Conservation (phyloP, 2,797 vertebrate species). For the Gallirallus australis region DNA sequence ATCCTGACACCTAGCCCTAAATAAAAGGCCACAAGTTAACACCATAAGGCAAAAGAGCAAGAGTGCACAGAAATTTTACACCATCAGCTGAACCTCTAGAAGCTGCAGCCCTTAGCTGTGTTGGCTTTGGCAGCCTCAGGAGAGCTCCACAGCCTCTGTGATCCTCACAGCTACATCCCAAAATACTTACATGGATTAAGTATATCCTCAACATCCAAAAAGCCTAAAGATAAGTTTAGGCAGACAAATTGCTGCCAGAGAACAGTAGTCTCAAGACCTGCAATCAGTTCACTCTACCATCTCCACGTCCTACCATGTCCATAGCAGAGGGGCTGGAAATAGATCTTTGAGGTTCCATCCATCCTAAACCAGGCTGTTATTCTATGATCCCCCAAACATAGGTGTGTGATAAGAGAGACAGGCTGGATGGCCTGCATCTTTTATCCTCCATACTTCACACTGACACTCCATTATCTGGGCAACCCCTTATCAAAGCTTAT, state of each 20-base stretch:
- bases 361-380: too few species aligned
- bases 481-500: background rate
- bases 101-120: background rate
- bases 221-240: background rate
- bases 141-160: background rate
- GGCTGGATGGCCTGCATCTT: background rate
- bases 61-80: background rate
- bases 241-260: background rate
- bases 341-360: too few species aligned
- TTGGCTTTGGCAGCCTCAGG: background rate
- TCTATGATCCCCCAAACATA: background rate
- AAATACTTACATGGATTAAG: background rate
- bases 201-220: background rate
- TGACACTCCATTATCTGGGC: too few species aligned
- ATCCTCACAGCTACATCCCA: background rate
- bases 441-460: background rate
- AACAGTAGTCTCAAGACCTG: background rate
- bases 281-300: background rate
- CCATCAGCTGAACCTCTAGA: background rate
- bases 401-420: background rate
- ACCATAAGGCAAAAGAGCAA: background rate
- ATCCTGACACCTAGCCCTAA: background rate
- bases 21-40: background rate
- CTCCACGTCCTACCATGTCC: too few species aligned
- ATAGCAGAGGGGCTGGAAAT: too few species aligned